Evolutionary conservation across 2,113 vertebrate genomes (phyloP).

Genomic region (Osmerus eperlanus): DNA sequence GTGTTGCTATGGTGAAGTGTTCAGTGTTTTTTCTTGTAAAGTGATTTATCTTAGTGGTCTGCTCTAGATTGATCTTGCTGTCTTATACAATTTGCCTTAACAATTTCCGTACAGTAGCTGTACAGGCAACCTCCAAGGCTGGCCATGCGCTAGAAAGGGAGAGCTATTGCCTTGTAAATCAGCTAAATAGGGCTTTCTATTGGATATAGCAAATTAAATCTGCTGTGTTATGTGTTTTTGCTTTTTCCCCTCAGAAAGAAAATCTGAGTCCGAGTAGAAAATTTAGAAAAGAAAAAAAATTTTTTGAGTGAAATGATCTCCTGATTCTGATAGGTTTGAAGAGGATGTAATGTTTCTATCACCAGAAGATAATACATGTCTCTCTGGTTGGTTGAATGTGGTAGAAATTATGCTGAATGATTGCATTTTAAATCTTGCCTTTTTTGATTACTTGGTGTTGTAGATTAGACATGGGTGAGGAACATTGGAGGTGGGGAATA

Average conservation of each 20-base stretch:
- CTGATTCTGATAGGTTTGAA: constrained; percentile 81
- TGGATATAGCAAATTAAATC: constrained; percentile 83
- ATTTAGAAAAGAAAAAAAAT: constrained; percentile 54
- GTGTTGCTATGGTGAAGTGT: constrained; percentile 89
- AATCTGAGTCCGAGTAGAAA: constrained; percentile 25
- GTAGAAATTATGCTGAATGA: constrained; percentile 86
- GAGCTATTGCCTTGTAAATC: constrained; percentile 87
- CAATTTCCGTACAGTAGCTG: constrained; percentile 88
- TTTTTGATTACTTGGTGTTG: constrained; percentile 80
- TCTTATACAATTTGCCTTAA: constrained; percentile 94
- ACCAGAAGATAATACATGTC: constrained; percentile 74
- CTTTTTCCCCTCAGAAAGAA: constrained; percentile 68
- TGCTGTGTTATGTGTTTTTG: constrained; percentile 86
- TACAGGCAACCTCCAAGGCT: constrained; percentile 84
- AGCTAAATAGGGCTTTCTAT: constrained; percentile 85
- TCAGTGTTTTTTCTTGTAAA: constrained; percentile 80
- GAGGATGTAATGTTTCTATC: constrained; percentile 88
- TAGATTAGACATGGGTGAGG: constrained; percentile 72
- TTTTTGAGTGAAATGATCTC: constrained; percentile 87
- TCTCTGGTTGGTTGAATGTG: constrained; percentile 87
- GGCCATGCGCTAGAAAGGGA: constrained; percentile 79
- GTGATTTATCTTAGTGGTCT: constrained; percentile 75
- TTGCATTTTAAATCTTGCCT: constrained; percentile 87
- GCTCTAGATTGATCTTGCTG: constrained; percentile 77
- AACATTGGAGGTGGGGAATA: constrained; percentile 60